Conservation (phyloP, 2,797 vertebrate genomes). For the Pipistrellus pipistrellus region DNA sequence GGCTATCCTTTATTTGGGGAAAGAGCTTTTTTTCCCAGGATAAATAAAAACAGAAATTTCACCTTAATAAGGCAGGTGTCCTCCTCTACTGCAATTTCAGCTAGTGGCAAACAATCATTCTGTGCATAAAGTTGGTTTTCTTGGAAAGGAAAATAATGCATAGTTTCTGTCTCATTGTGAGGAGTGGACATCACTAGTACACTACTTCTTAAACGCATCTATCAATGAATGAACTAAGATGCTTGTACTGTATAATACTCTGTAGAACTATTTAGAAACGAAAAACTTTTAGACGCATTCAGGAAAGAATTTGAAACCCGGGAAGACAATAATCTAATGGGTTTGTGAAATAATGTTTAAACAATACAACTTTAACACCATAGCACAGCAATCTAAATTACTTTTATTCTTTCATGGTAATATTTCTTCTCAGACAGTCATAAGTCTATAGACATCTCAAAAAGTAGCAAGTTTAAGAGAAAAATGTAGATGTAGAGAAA, state of each 20-base stretch:
- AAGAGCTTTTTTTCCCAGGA: conserved; percentile 57
- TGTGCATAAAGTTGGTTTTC: conserved; percentile 72
- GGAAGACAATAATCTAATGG: conserved; percentile 57
- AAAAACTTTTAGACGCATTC: conserved; percentile 54
- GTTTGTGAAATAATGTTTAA: conserved; percentile 68
- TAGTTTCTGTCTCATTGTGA: conserved; percentile 49
- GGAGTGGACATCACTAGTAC: conserved; percentile 55
- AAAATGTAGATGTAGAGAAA: conserved; percentile 46
- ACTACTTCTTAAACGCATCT: conserved; percentile 61
- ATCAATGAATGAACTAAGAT: conserved; percentile 68
- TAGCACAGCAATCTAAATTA: conserved; percentile 31
- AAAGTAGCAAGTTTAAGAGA: conserved; percentile 59
- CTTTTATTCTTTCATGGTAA: conserved; percentile 55
- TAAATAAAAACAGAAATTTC: conserved; percentile 80
- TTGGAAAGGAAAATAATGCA: conserved; percentile 75
- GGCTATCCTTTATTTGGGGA: conserved; percentile 74
- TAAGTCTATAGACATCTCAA: conserved; percentile 28
- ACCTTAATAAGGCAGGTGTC: conserved; percentile 77
- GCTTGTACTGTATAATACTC: conserved; percentile 25
- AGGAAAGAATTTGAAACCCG: conserved; percentile 53
- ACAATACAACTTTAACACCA: conserved; percentile 46
- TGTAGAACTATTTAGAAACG: conserved; percentile 69
- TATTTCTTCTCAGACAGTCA: conserved; percentile 39
- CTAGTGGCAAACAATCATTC: conserved; percentile 67
- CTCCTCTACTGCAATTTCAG: conserved; percentile 65